These are phyloP conservation scores for Nymphalis urticae DNA, from an alignment of 2,888 invertebrate species.

Conservation along the genomic window DNA sequence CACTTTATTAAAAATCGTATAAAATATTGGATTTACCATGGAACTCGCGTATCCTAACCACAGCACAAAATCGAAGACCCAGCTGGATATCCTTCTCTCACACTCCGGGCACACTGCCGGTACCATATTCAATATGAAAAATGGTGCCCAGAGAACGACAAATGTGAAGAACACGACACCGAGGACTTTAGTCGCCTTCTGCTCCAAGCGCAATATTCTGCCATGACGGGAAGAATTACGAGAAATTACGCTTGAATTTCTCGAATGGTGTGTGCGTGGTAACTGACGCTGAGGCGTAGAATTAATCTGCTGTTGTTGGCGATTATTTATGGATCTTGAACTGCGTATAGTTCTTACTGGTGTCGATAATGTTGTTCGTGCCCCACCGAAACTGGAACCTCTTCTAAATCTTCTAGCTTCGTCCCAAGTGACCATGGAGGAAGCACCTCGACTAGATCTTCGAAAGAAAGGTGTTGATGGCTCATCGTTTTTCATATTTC, in stretches of 20 bases:
- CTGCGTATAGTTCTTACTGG: conserved; percentile 69
- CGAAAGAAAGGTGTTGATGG: conserved; percentile 75
- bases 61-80: conserved; percentile 92
- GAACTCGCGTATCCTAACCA: conserved; percentile 97
- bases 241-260: conserved; percentile 91
- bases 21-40: conserved; percentile 97
- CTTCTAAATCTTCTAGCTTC: conserved; percentile 83
- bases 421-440: conserved; percentile 91
- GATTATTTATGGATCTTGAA: conserved; percentile 61
- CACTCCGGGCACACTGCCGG: conserved; percentile 92
- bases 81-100: conserved; percentile 86
- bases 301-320: conserved; percentile 49
- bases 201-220: conserved; percentile 92
- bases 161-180: conserved; percentile 97
- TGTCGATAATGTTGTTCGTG: conserved; percentile 82
- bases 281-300: conserved; percentile 73
- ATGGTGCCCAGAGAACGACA: conserved; percentile 97
- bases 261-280: conserved; percentile 87
- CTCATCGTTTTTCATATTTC: conserved; percentile 64
- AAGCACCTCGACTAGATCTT: conserved; percentile 83
- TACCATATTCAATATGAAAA: conserved; percentile 93
- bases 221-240: conserved; percentile 91
- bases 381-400: conserved; percentile 87
- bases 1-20: conserved; percentile 97
- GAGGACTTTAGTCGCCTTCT: conserved; percentile 97